Percentiles rank a stretch among this genome's conserved stretches.
Evolutionary conservation across 1,140 invertebrate genomes (phyloP).

Genomic region (Ceratina japonica): DNA sequence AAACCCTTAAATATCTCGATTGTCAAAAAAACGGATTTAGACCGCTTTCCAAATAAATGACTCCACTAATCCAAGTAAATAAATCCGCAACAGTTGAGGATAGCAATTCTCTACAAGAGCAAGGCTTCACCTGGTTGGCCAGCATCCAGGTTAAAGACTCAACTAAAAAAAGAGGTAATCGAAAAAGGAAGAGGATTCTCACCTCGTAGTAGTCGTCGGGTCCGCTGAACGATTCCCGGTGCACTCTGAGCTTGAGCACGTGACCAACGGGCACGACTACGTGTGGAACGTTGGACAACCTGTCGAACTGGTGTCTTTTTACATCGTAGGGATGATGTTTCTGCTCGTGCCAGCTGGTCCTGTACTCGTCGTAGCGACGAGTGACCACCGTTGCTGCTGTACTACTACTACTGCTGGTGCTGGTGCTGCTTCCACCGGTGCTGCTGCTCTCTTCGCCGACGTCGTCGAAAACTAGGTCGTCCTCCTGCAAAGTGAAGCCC

Average conservation of each 20-base stretch:
- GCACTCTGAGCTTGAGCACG: slow-evolving; percentile 77
- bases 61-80: no score
- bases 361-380: slow-evolving; percentile 22
- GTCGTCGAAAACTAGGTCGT: slow-evolving; percentile 77
- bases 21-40: no score
- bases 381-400: slow-evolving; percentile 35
- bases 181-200: slow-evolving; percentile 37
- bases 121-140: neutral
- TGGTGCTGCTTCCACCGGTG: neutral
- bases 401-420: slow-evolving; percentile 4
- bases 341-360: slow-evolving; percentile 29
- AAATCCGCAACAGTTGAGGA: no score
- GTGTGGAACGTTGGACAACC: slow-evolving; percentile 75
- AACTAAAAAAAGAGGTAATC: neutral
- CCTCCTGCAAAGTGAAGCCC: slow-evolving; percentile 68
- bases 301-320: slow-evolving; percentile 63
- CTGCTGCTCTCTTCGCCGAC: slow-evolving; percentile 66
- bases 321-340: slow-evolving; percentile 3
- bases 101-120: no score
- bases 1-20: no score
- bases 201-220: slow-evolving; percentile 77
- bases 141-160: neutral
- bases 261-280: slow-evolving; percentile 75
- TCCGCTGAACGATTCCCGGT: slow-evolving; percentile 76
- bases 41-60: no score